Base-by-base conservation (phyloP, 2,797 vertebrate species). In the Kryptolebias ocellatus region DNA sequence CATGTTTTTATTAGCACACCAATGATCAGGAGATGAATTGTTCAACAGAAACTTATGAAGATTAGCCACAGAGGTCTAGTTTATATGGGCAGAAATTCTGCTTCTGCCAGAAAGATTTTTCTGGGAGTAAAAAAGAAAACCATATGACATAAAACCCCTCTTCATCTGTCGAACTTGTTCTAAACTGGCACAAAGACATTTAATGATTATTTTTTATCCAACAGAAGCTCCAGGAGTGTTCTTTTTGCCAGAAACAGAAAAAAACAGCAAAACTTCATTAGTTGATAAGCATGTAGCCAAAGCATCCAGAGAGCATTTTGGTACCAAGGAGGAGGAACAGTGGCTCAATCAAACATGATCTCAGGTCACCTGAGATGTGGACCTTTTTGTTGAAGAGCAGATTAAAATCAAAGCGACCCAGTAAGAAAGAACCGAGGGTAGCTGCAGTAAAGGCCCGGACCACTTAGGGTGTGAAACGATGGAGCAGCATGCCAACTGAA, bases 101-200 rank as follows among this genome's bases (percentile, higher is more conserved):
- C 37, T 24, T 61, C 51, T 55, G 45, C 49, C 61, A 37, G 24
- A 63, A 20, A 50, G 37, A 45, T 64, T 16, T 17, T 18, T 3
- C 52, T 20, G 37, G 37, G 51, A 28, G 18, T 17, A 59, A 50
- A 53, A 60, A 44, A n/a, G 4, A 44, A 53, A 17, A 20, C 10
- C 4, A 53, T 18, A 37, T 18, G 34, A 47, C 31, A 20, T 53
- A 37, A 27, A 59, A 34, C 28, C 27, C 18, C 18, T 51, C 34
- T 18, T 51, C 46, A 61, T 55, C 52, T 39, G 17, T 54, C 44
- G 39, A 61, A 55, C 31, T 27, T 55, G 59, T 20, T 37, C 51
- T 49, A 37, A 61, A 39, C 28, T 24, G 56, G 28, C 50, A 60
- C 34, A 18, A 53, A 56, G 27, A 46, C 28, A 51, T 59, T 46